Conservation (phyloP, 2,888 invertebrate species). For the Amiota mariae region DNA sequence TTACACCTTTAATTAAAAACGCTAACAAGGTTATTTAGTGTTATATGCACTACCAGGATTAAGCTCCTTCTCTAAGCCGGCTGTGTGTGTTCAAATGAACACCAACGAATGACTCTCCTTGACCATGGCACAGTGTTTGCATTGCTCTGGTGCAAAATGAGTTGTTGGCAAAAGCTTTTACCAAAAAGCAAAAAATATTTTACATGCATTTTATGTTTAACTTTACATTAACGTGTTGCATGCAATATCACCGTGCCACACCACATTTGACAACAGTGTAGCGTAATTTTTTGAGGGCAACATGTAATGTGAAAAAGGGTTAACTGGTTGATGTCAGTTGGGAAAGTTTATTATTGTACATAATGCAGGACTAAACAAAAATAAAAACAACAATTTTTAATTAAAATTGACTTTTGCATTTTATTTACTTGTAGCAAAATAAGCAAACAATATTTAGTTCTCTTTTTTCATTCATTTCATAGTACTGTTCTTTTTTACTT, state of each 20-base stretch:
- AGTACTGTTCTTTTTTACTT: too few relatives aligned
- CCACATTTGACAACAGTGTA: constrained; percentile 31
- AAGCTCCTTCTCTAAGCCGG: background rate
- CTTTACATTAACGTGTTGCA: constrained; percentile 55
- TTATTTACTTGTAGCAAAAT: constrained; percentile 29
- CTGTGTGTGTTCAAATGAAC: background rate
- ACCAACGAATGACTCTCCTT: background rate
- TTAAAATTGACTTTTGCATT: constrained; percentile 59
- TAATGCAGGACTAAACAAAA: too few relatives aligned
- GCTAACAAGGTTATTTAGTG: constrained; percentile 73
- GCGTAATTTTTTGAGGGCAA: background rate
- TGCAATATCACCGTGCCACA: constrained; percentile 35
- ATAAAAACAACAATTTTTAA: constrained; percentile 45
- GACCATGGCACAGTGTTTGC: background rate
- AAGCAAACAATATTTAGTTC: background rate
- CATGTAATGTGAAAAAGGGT: background rate
- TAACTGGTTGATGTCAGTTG: too few relatives aligned
- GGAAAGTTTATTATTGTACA: too few relatives aligned
- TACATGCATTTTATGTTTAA: constrained; percentile 44
- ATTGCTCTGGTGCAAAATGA: background rate
- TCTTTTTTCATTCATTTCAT: too few relatives aligned
- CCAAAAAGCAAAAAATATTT: constrained; percentile 55
- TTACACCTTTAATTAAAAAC: constrained; percentile 74
- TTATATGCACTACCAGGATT: constrained; percentile 35
- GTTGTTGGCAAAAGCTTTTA: constrained; percentile 57